A percentile compares a stretch with the other conserved stretches of the same genome.
phyloP scores from a whole-genome alignment of 2,888 invertebrate genomes.

The Ceratothoa steindachneri region DNA sequence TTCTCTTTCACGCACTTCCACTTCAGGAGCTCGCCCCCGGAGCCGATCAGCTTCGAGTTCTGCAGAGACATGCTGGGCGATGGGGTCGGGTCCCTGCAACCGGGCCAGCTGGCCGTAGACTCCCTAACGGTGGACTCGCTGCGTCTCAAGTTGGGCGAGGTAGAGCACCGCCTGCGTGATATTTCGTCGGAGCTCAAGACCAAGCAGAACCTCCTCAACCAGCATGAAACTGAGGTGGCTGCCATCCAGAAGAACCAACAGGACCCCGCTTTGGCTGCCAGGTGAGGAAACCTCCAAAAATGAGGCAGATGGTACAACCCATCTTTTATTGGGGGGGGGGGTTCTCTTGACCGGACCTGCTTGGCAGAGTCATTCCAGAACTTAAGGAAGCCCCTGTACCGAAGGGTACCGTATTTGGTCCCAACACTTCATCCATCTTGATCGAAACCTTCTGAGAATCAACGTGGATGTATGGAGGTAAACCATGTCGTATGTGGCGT shows the following conservation, averaged over 20 bases:
- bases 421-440: no score
- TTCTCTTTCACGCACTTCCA: conserved; percentile 1
- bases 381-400: no score
- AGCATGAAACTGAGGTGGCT: conserved; percentile 50
- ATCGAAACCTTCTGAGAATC: no score
- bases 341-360: no score
- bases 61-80: conserved; percentile 83
- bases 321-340: no score
- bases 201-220: conserved; percentile 50
- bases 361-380: no score
- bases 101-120: conserved; percentile 85
- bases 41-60: conserved; percentile 74
- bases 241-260: conserved; percentile 48
- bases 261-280: conserved; percentile 25
- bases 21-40: conserved; percentile 71
- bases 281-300: no score
- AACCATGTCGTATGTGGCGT: no score
- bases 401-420: no score
- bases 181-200: conserved; percentile 52
- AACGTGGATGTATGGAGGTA: no score
- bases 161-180: conserved; percentile 74
- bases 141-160: conserved; percentile 70
- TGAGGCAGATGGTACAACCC: no score
- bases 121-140: conserved; percentile 88
- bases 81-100: conserved; percentile 76